Percentiles rank a stretch among this genome's conserved stretches.
Evolutionary conservation across 2,113 vertebrate species (phyloP).

Genomic region (Martes martes): DNA sequence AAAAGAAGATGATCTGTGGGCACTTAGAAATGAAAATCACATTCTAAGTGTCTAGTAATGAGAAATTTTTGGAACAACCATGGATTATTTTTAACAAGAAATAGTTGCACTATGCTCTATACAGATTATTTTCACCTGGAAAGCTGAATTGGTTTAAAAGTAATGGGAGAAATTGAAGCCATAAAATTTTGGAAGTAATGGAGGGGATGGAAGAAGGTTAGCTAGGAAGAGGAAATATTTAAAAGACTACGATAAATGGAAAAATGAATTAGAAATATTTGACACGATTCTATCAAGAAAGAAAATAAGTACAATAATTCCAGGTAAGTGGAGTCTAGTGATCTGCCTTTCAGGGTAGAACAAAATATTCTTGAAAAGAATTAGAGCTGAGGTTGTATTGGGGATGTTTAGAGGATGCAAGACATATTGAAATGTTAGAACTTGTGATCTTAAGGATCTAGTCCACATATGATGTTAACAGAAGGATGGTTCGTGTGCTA

Average conservation of each 20-base stretch:
- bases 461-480: neutral
- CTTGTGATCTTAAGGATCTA: neutral
- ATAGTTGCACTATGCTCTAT: neutral
- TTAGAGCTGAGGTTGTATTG: neutral
- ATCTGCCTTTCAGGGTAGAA: neutral
- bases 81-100: neutral
- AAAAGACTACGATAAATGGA: neutral
- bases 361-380: neutral
- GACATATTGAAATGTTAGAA: neutral
- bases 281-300: neutral
- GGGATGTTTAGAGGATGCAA: neutral
- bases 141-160: neutral
- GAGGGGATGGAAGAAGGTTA: neutral
- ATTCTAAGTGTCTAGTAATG: neutral
- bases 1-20: neutral
- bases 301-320: neutral
- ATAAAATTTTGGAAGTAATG: neutral
- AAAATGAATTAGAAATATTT: neutral
- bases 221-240: neutral
- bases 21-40: neutral
- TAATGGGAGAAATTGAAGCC: neutral
- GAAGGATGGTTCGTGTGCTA: neutral
- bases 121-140: neutral
- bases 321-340: neutral
- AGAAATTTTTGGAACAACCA: neutral